Evolutionary conservation across 2,888 invertebrate genomes (phyloP).

Genomic region (Iselma pallidipennis): DNA sequence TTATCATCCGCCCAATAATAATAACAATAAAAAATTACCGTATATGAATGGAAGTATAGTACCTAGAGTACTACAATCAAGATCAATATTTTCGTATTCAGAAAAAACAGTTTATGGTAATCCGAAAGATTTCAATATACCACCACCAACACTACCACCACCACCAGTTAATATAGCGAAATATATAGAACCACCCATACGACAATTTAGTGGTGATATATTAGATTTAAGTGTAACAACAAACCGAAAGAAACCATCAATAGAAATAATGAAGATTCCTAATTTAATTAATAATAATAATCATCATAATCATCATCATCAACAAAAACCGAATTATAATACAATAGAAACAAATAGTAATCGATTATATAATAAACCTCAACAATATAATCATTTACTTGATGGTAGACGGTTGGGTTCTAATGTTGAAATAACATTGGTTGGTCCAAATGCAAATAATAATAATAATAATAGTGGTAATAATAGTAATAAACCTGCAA

Average conservation of each 20-base stretch:
- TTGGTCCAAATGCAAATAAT: constrained; percentile 50
- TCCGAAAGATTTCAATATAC: constrained; percentile 64
- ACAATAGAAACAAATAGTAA: too few relatives aligned
- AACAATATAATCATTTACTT: constrained; percentile 34
- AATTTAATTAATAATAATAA: neutral
- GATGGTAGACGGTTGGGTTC: constrained; percentile 62
- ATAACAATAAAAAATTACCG: constrained; percentile 20
- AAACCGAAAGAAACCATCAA: constrained; percentile 55
- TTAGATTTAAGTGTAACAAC: constrained; percentile 68
- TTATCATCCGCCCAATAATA: constrained; percentile 42
- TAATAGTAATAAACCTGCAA: constrained; percentile 4
- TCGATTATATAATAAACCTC: neutral
- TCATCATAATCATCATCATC: neutral
- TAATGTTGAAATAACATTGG: constrained; percentile 73
- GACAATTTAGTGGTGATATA: constrained; percentile 59
- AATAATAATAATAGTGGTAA: constrained; percentile 4
- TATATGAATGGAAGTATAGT: constrained; percentile 48
- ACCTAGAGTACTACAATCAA: constrained; percentile 66
- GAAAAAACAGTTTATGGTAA: constrained; percentile 73
- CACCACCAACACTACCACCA: constrained; percentile 55
- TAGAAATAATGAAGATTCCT: constrained; percentile 66
- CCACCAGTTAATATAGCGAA: constrained; percentile 56
- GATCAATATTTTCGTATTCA: constrained; percentile 66
- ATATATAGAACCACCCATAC: constrained; percentile 49
- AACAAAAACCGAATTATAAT: neutral